A percentile compares a stretch with the other conserved stretches of the same genome.
phyloP scores from a whole-genome alignment of 2,888 invertebrate species.

The Sarcophaga rosellei region DNA sequence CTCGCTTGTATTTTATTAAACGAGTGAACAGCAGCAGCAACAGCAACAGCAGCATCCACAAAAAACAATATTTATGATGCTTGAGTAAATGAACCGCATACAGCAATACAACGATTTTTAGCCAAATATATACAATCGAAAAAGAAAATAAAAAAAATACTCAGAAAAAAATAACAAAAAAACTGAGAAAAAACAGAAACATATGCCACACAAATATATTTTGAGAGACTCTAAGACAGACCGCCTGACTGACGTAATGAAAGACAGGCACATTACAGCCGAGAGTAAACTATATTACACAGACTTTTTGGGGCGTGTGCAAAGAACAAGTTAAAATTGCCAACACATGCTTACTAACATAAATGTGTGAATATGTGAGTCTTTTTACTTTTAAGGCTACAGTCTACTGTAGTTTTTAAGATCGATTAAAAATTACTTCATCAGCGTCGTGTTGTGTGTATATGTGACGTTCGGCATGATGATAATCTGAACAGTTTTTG shows the following conservation, averaged over 20 bases:
- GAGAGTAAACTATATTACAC: conserved; percentile 12
- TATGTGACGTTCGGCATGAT: too few relatives aligned
- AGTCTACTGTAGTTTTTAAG: too few relatives aligned
- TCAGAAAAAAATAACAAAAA: too few relatives aligned
- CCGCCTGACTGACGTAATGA: too few relatives aligned
- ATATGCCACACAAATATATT: conserved; percentile 47
- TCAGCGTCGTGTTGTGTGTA: too few relatives aligned
- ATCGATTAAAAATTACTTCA: too few relatives aligned
- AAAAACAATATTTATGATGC: conserved; percentile 44
- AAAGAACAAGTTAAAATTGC: too few relatives aligned
- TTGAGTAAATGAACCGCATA: conserved; percentile 43
- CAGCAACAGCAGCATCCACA: not conserved
- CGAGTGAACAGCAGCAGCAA: too few relatives aligned
- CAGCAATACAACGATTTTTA: not conserved
- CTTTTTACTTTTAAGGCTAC: too few relatives aligned
- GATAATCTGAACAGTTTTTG: too few relatives aligned
- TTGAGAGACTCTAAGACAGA: not conserved
- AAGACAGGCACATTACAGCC: conserved; percentile 22
- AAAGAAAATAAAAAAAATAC: too few relatives aligned
- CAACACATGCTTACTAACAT: not conserved
- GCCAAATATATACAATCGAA: not conserved
- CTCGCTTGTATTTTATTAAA: not conserved
- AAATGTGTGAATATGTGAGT: not conserved
- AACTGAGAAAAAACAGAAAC: conserved; percentile 1
- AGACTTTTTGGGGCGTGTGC: conserved; percentile 23